Percentiles rank a stretch among this genome's conserved stretches.
Evolutionary conservation across 1,140 invertebrate genomes (phyloP).

Genomic region (Chelonus insularis): DNA sequence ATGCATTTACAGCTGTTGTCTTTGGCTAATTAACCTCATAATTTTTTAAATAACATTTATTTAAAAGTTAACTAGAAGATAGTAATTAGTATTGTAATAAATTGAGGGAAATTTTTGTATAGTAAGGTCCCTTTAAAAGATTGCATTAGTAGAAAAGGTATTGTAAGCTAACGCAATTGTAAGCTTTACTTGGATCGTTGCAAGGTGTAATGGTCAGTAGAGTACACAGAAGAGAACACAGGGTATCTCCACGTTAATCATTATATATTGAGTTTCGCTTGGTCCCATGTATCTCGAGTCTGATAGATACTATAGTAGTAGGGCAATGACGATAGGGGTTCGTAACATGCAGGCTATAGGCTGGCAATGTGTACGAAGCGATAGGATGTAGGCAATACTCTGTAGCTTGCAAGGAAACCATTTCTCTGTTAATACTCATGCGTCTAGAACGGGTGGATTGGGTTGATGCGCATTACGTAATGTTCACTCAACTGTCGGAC

Average conservation of each 20-base stretch:
- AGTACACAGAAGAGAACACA: constrained; percentile 14
- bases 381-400: neutral
- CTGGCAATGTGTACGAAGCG: neutral
- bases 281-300: constrained; percentile 4
- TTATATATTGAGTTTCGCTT: constrained; percentile 16
- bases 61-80: too few species aligned
- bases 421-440: neutral
- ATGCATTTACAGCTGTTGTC: too few species aligned
- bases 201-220: constrained; percentile 5
- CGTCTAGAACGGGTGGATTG: constrained; percentile 36
- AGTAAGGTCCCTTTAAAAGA: too few species aligned
- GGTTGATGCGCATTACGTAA: constrained; percentile 40
- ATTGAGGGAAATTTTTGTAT: too few species aligned
- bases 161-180: constrained; percentile 10
- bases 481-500: constrained; percentile 46
- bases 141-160: too few species aligned
- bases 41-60: too few species aligned
- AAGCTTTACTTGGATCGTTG: constrained; percentile 5
- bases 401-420: neutral
- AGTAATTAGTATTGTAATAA: too few species aligned
- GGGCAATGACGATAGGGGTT: constrained; percentile 4
- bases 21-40: too few species aligned
- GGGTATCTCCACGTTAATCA: constrained; percentile 11
- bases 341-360: constrained; percentile 6
- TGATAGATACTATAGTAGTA: constrained; percentile 3